Evolutionary conservation across 2,888 invertebrate species (phyloP).

Genomic region (Sphinx pinastri): DNA sequence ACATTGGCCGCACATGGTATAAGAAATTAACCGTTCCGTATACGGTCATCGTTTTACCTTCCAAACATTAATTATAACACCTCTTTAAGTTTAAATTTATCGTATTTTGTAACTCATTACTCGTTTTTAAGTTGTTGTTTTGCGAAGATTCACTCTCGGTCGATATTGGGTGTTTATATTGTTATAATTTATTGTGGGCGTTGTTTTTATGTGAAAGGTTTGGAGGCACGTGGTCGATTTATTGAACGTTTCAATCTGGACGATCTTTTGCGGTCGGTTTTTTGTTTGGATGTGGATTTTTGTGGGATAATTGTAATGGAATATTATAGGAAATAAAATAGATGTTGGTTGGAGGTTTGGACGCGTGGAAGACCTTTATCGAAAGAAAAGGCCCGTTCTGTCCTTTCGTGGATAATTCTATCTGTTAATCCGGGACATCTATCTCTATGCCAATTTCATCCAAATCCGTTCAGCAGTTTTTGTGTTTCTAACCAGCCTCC

Average conservation of each 20-base stretch:
- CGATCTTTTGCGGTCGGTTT: constrained; percentile 62
- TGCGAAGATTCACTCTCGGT: constrained; percentile 46
- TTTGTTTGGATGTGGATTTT: constrained; percentile 44
- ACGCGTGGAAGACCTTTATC: too few relatives aligned
- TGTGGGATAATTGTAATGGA: constrained; percentile 10
- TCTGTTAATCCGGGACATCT: too few relatives aligned
- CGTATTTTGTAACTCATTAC: constrained; percentile 76
- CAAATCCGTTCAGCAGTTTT: too few relatives aligned
- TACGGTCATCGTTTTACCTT: constrained; percentile 73
- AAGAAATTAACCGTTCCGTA: constrained; percentile 67
- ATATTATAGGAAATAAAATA: too few relatives aligned
- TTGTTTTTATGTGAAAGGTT: constrained; percentile 67
- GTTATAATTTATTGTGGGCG: constrained; percentile 71
- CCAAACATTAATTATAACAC: constrained; percentile 81
- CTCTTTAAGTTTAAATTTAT: constrained; percentile 81
- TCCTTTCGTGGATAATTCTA: too few relatives aligned
- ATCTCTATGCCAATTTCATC: too few relatives aligned
- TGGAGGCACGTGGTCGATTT: constrained; percentile 75
- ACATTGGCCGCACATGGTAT: constrained; percentile 68
- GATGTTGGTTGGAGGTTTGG: too few relatives aligned
- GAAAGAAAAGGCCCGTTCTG: too few relatives aligned
- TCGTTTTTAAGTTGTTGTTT: constrained; percentile 49
- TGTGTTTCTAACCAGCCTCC: too few relatives aligned
- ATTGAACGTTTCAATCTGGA: constrained; percentile 78
- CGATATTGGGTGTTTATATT: constrained; percentile 73